These are phyloP conservation scores for Stichodactyla mertensii DNA, from an alignment of 64 coral and sea anemone genomes.

Conservation along the genomic window DNA sequence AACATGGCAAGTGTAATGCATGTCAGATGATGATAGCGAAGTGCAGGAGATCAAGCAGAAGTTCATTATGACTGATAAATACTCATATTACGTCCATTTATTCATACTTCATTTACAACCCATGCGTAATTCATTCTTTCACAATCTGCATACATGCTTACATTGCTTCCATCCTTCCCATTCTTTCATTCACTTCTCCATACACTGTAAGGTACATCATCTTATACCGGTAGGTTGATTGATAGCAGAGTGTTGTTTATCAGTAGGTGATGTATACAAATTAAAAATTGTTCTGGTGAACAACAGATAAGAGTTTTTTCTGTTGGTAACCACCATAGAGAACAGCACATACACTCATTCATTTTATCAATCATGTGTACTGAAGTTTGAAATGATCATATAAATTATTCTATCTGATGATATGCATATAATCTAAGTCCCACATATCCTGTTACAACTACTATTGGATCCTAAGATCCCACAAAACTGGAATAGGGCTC, in stretches of 20 bases:
- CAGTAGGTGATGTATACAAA: background rate
- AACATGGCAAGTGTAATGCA: conserved; percentile 19
- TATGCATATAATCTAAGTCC: background rate
- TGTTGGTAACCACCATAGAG: background rate
- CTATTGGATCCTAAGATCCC: too few species aligned
- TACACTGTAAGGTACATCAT: background rate
- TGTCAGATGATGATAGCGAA: conserved; percentile 97
- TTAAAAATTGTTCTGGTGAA: background rate
- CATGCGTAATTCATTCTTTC: background rate
- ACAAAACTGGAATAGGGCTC: too few species aligned
- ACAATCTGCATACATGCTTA: background rate
- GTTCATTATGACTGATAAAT: conserved; percentile 6
- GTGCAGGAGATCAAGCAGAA: conserved; percentile 71
- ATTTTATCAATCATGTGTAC: background rate
- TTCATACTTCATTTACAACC: background rate
- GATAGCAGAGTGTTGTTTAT: background rate
- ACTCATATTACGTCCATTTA: conserved; percentile 6
- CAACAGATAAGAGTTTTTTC: background rate
- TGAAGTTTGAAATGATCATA: background rate
- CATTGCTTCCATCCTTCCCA: background rate
- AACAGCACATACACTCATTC: conserved; percentile 12
- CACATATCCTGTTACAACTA: too few species aligned
- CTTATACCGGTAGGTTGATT: background rate
- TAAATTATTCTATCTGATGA: background rate
- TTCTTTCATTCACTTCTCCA: conserved; percentile 16